Evolutionary conservation across 2,797 vertebrate species (phyloP), one percentile per base, ranked within the genome.

Genomic region (Hoplostethus mediterraneus): DNA sequence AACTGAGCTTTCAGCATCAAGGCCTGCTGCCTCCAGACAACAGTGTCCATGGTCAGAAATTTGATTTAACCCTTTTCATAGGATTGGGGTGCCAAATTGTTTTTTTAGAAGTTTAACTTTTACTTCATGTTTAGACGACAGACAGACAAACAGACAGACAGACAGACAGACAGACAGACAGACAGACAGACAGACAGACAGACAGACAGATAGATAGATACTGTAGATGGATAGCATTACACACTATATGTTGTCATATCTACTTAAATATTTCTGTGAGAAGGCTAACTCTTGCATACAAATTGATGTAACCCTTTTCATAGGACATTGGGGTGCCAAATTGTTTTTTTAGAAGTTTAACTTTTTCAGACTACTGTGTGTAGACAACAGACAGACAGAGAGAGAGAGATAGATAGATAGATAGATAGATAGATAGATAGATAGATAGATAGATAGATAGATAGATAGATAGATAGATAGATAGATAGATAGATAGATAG

Each of bases 1-100:
- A 87, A 84, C 38, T 42, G 31, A 81, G 82, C 83, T 73, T 63
- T 79, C 65, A 64, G 63, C 53, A 53, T 49, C 40, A 65, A 31
- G 58, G 63, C 40, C 56, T 30, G 47, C 63, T 74, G 62, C 30
- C 30, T 31, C 21, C 55, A 70, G 40, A 67, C 62, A 79, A 70
- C 47, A 31, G 3, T 53, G 67, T 38, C 74, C 62, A 73, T 47
- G 54, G 25, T 63, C 63, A 70, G 42, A 68, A 79, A 63, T 71
- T n/a, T 63, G 16, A 64, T 53, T 75, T 79, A 38, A 52, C 1
- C 14, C 7, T 58, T 75, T 75, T 59, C 14, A 54, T 8, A 0
- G 13, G 38, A 54, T 51, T 48, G 69, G 55, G 72, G n/a, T 12
- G 13, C 0, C 16, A 56, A 21, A 36, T 21, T 21, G 21, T 21